phyloP scores from a whole-genome alignment of 2,113 vertebrate species.

The Sorex araneus region DNA sequence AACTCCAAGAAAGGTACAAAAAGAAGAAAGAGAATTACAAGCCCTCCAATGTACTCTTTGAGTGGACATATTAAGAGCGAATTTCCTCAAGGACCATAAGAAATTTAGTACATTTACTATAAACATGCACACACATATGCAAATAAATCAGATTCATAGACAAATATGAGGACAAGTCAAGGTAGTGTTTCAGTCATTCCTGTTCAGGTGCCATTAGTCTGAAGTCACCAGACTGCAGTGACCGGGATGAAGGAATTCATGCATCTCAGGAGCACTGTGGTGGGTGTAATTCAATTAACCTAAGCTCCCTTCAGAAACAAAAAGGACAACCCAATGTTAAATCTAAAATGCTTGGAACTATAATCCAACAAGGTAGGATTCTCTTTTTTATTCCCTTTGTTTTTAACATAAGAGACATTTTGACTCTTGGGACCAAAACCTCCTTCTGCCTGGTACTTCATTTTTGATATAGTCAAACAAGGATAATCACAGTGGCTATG shows the following conservation, averaged over 20 bases:
- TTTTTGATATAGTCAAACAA: background rate
- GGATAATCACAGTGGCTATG: background rate
- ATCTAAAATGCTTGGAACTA: too few relatives aligned
- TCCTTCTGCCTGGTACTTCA: background rate
- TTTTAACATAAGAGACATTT: background rate
- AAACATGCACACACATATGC: background rate
- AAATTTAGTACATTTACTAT: background rate
- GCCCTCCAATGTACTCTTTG: conserved; percentile 14
- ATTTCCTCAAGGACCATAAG: background rate
- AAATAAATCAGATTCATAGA: background rate
- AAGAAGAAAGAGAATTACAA: background rate
- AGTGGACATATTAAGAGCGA: background rate
- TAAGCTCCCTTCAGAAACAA: too few relatives aligned
- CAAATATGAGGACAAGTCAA: background rate
- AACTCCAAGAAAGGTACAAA: background rate
- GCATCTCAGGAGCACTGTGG: too few relatives aligned
- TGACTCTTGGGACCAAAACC: background rate
- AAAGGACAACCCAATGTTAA: too few relatives aligned
- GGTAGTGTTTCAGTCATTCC: background rate
- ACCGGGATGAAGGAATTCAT: too few relatives aligned
- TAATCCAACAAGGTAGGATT: too few relatives aligned
- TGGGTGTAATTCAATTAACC: too few relatives aligned
- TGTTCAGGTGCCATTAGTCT: background rate
- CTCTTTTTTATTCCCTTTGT: too few relatives aligned
- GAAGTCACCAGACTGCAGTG: too few relatives aligned